A percentile compares a stretch with the other conserved stretches of the same genome.
phyloP scores from a whole-genome alignment of 2,797 vertebrate species.

The Hybognathus amarus region DNA sequence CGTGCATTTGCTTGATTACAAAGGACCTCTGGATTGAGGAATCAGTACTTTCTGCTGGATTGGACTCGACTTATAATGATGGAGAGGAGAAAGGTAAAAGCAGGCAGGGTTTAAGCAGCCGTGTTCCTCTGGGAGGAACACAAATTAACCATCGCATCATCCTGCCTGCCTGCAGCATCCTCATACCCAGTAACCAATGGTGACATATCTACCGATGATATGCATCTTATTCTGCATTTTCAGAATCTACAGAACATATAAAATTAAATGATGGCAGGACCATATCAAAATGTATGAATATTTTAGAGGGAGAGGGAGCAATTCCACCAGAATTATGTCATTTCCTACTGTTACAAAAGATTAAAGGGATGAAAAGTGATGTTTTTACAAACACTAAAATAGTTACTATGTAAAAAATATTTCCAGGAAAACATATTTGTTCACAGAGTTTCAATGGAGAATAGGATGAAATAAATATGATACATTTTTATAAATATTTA shows the following conservation, averaged over 20 bases:
- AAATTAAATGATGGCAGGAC: not conserved
- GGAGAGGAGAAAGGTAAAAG: conserved; percentile 8
- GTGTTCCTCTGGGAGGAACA: conserved; percentile 20
- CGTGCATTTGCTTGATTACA: conserved; percentile 46
- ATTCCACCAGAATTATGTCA: not conserved
- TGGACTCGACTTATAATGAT: conserved; percentile 32
- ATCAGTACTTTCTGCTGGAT: not conserved
- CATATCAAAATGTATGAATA: not conserved
- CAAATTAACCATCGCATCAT: conserved; percentile 57
- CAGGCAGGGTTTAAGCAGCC: not conserved
- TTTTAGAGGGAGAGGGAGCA: conserved; percentile 26
- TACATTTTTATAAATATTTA: too few relatives aligned
- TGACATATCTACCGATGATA: conserved; percentile 66
- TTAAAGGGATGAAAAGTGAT: not conserved
- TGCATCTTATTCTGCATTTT: conserved; percentile 55
- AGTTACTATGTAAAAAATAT: not conserved
- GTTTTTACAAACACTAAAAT: not conserved
- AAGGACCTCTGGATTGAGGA: conserved; percentile 19
- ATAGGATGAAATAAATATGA: too few relatives aligned
- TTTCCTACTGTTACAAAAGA: not conserved
- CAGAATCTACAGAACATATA: not conserved
- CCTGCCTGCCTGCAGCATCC: conserved; percentile 48
- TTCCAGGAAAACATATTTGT: not conserved
- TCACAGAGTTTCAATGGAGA: not conserved
- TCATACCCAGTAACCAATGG: conserved; percentile 44